Conservation (phyloP, 2,797 vertebrate species). For the Enteromius paludinosus region DNA sequence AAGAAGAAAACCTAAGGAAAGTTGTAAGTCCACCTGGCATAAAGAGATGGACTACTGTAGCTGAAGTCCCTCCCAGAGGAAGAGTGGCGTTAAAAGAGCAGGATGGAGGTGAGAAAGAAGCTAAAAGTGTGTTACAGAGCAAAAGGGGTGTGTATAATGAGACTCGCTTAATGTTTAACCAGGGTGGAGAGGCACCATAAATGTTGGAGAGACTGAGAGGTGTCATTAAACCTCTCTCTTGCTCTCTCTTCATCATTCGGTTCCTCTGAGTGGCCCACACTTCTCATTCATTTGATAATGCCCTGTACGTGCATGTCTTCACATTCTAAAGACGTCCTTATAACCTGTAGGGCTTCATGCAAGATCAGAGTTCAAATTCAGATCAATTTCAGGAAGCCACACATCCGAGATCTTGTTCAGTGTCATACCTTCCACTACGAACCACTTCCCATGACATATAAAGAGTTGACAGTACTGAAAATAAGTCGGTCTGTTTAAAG, state of each 20-base stretch:
- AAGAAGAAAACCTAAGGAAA: not conserved
- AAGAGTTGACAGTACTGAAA: not conserved
- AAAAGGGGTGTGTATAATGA: conserved; percentile 65
- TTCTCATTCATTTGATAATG: conserved; percentile 26
- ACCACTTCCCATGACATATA: not conserved
- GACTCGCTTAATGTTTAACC: conserved; percentile 73
- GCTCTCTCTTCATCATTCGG: not conserved
- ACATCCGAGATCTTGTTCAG: not conserved
- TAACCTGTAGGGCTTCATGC: not conserved
- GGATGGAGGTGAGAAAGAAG: conserved; percentile 60
- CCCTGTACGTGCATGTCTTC: conserved; percentile 35
- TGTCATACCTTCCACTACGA: not conserved
- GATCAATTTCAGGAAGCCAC: not conserved
- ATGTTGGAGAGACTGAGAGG: conserved; percentile 66
- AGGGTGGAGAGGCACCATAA: conserved; percentile 64
- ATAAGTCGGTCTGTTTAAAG: not conserved
- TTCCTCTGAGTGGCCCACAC: conserved; percentile 49
- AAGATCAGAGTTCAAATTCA: conserved; percentile 2
- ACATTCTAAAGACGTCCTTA: conserved; percentile 3
- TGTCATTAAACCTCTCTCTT: conserved; percentile 55
- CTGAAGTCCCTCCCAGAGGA: conserved; percentile 19
- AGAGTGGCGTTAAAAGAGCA: conserved; percentile 35
- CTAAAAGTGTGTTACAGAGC: conserved; percentile 62
- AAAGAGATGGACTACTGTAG: not conserved
- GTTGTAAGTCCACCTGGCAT: not conserved